These are phyloP conservation scores for Cephalopachus bancanus DNA, from an alignment of 2,797 vertebrate species.

Conservation along the genomic window DNA sequence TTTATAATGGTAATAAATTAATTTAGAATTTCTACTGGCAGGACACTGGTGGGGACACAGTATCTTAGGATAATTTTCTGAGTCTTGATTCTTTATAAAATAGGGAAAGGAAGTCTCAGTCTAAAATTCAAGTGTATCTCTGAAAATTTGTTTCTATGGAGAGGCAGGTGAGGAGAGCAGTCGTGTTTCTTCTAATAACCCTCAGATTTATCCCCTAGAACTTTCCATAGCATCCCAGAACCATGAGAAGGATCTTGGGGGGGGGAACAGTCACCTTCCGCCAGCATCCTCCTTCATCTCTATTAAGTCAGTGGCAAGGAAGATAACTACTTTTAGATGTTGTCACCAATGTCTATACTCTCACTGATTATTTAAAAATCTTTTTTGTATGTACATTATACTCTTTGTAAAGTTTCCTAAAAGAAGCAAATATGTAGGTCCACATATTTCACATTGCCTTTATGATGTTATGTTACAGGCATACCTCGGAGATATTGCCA, in stretches of 20 bases:
- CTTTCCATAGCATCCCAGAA: neutral
- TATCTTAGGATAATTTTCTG: neutral
- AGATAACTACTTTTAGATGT: neutral
- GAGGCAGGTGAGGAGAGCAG: neutral
- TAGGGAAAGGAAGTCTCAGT: neutral
- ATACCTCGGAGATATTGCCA: neutral
- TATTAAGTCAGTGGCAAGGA: neutral
- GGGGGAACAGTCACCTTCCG: neutral
- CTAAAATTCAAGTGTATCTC: conserved; percentile 21
- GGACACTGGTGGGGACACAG: neutral
- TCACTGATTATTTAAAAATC: conserved; percentile 1
- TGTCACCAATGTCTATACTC: neutral
- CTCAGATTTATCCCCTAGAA: neutral
- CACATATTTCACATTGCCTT: neutral
- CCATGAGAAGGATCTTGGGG: neutral
- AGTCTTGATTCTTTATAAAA: conserved; percentile 18
- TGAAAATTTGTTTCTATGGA: neutral
- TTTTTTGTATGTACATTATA: neutral
- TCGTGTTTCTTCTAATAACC: neutral
- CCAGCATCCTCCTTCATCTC: neutral
- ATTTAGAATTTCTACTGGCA: neutral
- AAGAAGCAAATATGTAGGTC: conserved; percentile 8
- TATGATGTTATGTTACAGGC: neutral
- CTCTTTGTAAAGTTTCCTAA: neutral
- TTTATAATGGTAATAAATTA: conserved; percentile 17